Base-by-base conservation (phyloP, 35 echinoderm and acorn worm genomes). In the Ophiothrix spiculata region DNA sequence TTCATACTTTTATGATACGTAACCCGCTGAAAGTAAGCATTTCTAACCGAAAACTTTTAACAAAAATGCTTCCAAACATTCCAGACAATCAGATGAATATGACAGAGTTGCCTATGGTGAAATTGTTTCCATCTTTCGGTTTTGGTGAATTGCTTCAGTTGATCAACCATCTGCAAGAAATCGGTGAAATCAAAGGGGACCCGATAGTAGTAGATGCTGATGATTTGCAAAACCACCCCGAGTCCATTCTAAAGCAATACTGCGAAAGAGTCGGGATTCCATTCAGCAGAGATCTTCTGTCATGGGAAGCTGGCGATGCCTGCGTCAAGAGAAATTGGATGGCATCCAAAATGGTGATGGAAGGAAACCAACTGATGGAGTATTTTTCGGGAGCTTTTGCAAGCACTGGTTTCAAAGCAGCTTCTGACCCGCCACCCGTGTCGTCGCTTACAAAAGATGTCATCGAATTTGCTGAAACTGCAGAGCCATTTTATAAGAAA, bases 171-270 rank as follows among this genome's bases (percentile, higher is more conserved):
- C 60, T 69, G 16, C 17, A 69, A n/a, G 29, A 69, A 6, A 69
- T 69, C 60, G 60, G 25, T 69, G 60, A 10, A 10, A 69, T 69
- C 1, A 69, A 69, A 69, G 46, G 35, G 32, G 63, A 84, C 14
- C 86, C 86, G 10, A 77, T 90, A 12, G 39, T 90, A 36, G 77
- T 90, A 29, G 88, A 90, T 19, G 79, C 88, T 38, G 81, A 83
- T 29, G 88, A 90, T 39, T 81, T 90, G 39, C 39, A 49, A 14
- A 39, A 74, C 11, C 41, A 82, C 4, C 88, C 88, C 14, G 64
- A 77, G 17, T 39, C n/a, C 19, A 83, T 83, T 28, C 79, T 90
- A 8, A 64, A 37, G 29, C 69, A 84, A 35, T 90, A 90, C 80
- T 90, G 88, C 60, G 80, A 83, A 25, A 56, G 32, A 4, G 23